These are phyloP conservation scores for Cheilosia impressa DNA, from an alignment of 2,888 invertebrate genomes.

Conservation along the genomic window DNA sequence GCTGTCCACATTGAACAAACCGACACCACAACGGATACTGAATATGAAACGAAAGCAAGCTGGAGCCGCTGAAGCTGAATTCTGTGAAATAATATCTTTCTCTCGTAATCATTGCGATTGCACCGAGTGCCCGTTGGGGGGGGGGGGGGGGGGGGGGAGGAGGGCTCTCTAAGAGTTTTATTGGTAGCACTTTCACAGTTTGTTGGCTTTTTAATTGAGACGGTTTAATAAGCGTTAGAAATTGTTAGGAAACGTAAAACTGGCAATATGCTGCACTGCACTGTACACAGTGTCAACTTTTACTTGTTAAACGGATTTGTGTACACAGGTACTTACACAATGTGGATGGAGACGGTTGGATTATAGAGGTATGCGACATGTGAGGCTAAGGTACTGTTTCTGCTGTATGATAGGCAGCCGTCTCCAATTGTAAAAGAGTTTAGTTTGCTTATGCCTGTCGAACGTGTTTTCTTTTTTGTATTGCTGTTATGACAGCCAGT, in stretches of 20 bases:
- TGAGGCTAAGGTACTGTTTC: not conserved
- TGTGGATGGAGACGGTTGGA: not conserved
- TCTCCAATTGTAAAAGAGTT: no score
- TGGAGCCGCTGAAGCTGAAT: slow-evolving; percentile 2
- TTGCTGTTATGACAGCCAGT: no score
- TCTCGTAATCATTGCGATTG: slow-evolving; percentile 46
- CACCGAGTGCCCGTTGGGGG: slow-evolving; percentile 16
- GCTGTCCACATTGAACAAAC: slow-evolving; percentile 26
- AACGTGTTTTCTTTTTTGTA: no score
- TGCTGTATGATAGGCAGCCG: not conserved
- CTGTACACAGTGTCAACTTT: slow-evolving; percentile 22
- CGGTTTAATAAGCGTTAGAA: slow-evolving; percentile 20
- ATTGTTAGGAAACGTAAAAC: slow-evolving; percentile 9
- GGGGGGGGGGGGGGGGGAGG: not conserved
- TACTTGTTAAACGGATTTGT: slow-evolving; percentile 33
- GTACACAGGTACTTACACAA: not conserved
- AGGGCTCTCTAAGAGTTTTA: slow-evolving; percentile 43
- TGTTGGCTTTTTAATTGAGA: slow-evolving; percentile 38
- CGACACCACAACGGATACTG: slow-evolving; percentile 26
- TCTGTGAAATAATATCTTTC: slow-evolving; percentile 26
- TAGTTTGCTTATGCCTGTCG: no score
- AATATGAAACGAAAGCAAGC: slow-evolving; percentile 38
- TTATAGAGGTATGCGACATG: not conserved
- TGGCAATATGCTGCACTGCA: not conserved
- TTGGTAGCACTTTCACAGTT: slow-evolving; percentile 59